Percentiles rank a stretch among this genome's conserved stretches.
phyloP scores from a whole-genome alignment of 2,113 vertebrate species.

The Catharus minimus region DNA sequence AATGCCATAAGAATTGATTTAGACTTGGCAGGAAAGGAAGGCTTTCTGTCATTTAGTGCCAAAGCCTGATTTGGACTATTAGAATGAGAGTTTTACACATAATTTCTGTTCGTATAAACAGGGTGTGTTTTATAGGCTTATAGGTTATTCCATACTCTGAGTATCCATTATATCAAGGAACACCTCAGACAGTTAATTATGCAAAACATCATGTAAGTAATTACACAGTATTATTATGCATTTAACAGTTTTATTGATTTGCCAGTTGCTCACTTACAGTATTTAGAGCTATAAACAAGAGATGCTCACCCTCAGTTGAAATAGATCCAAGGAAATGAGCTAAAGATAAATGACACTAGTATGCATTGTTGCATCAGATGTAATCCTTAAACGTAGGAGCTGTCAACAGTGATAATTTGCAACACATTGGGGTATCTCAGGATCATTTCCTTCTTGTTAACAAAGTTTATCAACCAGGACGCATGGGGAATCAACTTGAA shows the following conservation, averaged over 20 bases:
- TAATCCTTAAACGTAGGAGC: conserved; percentile 58
- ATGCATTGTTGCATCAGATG: conserved; percentile 62
- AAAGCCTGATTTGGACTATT: conserved; percentile 60
- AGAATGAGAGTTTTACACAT: conserved; percentile 63
- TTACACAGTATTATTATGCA: conserved; percentile 76
- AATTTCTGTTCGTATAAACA: conserved; percentile 61
- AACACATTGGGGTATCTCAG: conserved; percentile 37
- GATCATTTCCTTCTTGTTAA: conserved; percentile 52
- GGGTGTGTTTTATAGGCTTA: conserved; percentile 70
- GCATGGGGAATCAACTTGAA: conserved; percentile 18
- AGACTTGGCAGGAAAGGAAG: conserved; percentile 69
- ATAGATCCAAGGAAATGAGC: conserved; percentile 72
- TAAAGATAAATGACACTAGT: conserved; percentile 68
- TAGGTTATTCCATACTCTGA: conserved; percentile 49
- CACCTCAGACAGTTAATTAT: conserved; percentile 78
- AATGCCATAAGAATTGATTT: conserved; percentile 97
- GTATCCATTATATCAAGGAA: conserved; percentile 69
- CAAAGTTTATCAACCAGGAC: conserved; percentile 61
- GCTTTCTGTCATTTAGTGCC: conserved; percentile 49
- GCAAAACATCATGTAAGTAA: conserved; percentile 77
- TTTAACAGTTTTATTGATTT: conserved; percentile 81
- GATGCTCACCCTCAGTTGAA: conserved; percentile 66
- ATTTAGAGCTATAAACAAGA: conserved; percentile 74
- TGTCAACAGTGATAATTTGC: conserved; percentile 45
- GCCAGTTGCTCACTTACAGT: conserved; percentile 67